Percentiles rank a stretch among this genome's conserved stretches.
Evolutionary conservation across 2,888 invertebrate genomes (phyloP).

Genomic region (Halictus quadricinctus): DNA sequence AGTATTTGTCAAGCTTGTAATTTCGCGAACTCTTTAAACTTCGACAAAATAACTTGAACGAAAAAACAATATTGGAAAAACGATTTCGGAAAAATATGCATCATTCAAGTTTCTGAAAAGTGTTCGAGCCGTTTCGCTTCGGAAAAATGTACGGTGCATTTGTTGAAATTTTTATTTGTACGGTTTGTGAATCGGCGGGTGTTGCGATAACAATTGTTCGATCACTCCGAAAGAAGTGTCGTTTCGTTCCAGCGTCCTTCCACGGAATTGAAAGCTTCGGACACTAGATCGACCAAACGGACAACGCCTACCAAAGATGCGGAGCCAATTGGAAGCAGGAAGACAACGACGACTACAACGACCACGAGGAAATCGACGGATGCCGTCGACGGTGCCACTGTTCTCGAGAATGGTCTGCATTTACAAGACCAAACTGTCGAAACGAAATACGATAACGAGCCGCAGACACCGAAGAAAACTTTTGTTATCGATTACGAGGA

Average conservation of each 20-base stretch:
- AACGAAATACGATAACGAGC: conserved; percentile 59
- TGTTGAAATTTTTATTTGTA: not conserved
- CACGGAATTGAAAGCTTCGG: conserved; percentile 59
- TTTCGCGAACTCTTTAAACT: conserved; percentile 6
- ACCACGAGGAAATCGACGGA: conserved; percentile 55
- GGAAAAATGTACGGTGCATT: not conserved
- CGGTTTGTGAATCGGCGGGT: no score
- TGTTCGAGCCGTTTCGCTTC: not conserved
- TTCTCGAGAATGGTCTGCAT: conserved; percentile 59
- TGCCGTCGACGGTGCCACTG: conserved; percentile 56
- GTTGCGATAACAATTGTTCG: not conserved
- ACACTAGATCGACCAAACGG: conserved; percentile 60
- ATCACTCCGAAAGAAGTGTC: not conserved
- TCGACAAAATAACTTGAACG: not conserved
- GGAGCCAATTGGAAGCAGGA: conserved; percentile 59
- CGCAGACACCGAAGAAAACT: conserved; percentile 55
- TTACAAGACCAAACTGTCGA: conserved; percentile 53
- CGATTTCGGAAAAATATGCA: not conserved
- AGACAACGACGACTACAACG: conserved; percentile 31
- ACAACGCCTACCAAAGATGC: conserved; percentile 48
- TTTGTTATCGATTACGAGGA: conserved; percentile 67
- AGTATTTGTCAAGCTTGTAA: not conserved
- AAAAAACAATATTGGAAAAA: not conserved
- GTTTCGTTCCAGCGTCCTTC: conserved; percentile 56
- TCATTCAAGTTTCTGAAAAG: not conserved